Evolutionary conservation across 2,113 vertebrate species (phyloP), one percentile per base, ranked within the genome.

Genomic region (Acanthisitta chloris): DNA sequence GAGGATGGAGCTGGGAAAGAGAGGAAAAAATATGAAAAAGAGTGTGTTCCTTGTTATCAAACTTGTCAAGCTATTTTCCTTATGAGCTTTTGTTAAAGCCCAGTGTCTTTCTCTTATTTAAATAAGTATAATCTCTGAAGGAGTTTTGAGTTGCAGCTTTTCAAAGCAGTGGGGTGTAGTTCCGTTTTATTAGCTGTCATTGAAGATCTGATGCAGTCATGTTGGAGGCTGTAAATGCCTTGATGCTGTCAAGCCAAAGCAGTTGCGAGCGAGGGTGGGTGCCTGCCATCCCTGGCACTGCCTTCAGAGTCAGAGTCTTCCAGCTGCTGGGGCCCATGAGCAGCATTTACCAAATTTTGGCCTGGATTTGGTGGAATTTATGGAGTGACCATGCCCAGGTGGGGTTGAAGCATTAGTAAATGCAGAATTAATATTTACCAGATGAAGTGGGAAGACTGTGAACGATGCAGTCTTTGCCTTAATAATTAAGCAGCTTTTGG

Each of bases 131-230:
- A 95, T 95, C 93, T 91, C 87, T 45, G 71, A 72, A 87, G 91
- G 81, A 85, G 59, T 90, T 87, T 71, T 69, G 92, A 91, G 81
- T 66, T 84, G 78, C 87, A 80, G 77, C 71, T 95, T 96, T 95
- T 85, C 92, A 84, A 90, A 96, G 93, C 95, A 71, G 92, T 92
- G 95, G 95, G 92, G 86, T 92, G 90, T 81, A 92, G 96, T 77
- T 96, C 90, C 0, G 8, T 92, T 94, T 97, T 97, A 97, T 96
- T 93, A 96, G 90, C 81, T 95, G 94, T 94, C 90, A 76, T 76
- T 88, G 90, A 72, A 83, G 94, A 91, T 90, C 92, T 88, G 88
- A 81, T 92, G 92, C 92, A 79, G 90, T 95, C 61, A 9, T 86
- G 84, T 93, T 0, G 15, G 86, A 84, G 87, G 86, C 91, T 82